Evolutionary conservation across 1,140 invertebrate genomes (phyloP).

Genomic region (Lepidurus couesii): DNA sequence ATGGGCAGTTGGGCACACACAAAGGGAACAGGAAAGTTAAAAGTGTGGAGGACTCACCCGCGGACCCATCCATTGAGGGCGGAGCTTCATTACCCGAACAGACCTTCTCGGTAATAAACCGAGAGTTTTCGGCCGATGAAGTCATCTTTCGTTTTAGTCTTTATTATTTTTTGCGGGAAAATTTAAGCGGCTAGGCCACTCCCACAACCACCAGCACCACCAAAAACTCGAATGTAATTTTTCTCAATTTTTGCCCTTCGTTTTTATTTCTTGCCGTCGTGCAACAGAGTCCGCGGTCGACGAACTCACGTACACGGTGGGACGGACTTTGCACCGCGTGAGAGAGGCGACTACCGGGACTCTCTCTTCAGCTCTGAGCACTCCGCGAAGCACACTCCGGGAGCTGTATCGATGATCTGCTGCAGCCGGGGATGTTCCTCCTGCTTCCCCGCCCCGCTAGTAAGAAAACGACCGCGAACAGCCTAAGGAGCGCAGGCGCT

Average conservation of each 20-base stretch:
- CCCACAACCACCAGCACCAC: neutral
- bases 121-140: neutral
- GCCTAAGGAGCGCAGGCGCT: neutral
- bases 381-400: conserved; percentile 12
- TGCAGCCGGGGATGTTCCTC: conserved; percentile 3
- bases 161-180: neutral
- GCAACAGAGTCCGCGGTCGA: neutral
- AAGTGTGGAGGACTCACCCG: neutral
- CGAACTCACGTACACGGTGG: conserved; percentile 1
- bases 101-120: conserved; percentile 4
- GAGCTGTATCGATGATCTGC: conserved; percentile 21
- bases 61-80: neutral
- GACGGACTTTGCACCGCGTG: conserved; percentile 1
- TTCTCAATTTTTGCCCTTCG: neutral
- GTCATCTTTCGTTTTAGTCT: neutral
- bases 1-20: neutral
- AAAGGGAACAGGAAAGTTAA: neutral
- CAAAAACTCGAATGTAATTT: too few relatives aligned
- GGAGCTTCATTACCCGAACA: neutral
- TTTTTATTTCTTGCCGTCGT: neutral
- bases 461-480: neutral
- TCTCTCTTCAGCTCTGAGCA: neutral
- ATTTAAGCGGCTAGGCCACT: too few relatives aligned
- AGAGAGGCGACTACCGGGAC: neutral
- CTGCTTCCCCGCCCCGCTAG: neutral